Conservation (phyloP, 2,113 vertebrate species). For the Pedetes capensis region DNA sequence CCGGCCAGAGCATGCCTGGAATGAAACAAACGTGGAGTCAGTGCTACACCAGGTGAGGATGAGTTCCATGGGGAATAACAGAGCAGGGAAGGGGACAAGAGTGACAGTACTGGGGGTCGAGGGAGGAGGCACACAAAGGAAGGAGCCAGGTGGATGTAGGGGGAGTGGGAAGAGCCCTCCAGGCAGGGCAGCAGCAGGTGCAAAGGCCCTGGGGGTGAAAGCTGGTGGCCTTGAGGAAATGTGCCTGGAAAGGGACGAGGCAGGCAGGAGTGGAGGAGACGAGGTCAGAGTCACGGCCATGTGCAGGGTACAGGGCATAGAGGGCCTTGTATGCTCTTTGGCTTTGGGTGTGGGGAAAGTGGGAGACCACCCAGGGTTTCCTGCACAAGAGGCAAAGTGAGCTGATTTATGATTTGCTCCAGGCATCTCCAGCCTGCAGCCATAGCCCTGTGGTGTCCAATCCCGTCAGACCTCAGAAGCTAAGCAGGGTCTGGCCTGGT, state of each 20-base stretch:
- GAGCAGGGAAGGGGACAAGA: background rate
- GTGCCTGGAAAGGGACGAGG: accelerated
- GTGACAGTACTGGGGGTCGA: too few species aligned
- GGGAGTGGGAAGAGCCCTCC: background rate
- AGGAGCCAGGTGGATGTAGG: accelerated
- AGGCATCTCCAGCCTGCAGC: too few species aligned
- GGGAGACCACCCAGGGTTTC: background rate
- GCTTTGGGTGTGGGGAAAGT: background rate
- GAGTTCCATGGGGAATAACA: background rate
- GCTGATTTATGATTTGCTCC: background rate
- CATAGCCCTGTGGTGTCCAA: too few species aligned
- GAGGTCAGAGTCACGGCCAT: background rate
- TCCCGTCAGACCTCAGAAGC: too few species aligned
- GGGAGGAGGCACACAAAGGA: background rate
- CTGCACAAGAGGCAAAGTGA: background rate
- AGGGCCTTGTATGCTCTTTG: background rate
- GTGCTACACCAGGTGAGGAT: background rate
- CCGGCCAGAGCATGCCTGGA: background rate
- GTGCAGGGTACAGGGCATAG: background rate
- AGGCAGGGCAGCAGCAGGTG: background rate
- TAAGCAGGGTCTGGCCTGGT: too few species aligned
- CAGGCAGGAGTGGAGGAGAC: too few species aligned
- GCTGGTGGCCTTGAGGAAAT: background rate
- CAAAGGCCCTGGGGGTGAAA: background rate
- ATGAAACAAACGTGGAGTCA: background rate